These are phyloP conservation scores for Urechis unicinctus DNA, from an alignment of 2,888 invertebrate genomes.

Conservation along the genomic window DNA sequence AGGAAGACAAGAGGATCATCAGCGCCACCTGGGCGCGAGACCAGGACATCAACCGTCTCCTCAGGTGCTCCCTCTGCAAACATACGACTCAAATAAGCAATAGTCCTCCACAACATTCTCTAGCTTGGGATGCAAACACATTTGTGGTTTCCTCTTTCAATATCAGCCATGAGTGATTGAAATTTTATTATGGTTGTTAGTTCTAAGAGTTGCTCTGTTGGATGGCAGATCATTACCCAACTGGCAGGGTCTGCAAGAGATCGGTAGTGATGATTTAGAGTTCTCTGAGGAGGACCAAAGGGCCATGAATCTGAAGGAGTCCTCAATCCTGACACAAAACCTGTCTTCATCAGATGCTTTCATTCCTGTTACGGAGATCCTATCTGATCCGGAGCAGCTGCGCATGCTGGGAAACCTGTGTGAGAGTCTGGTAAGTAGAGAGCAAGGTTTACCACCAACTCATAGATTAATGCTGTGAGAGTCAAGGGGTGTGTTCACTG, in stretches of 20 bases:
- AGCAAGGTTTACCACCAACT: too few relatives aligned
- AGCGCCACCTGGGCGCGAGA: constrained; percentile 85
- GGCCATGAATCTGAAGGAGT: constrained; percentile 76
- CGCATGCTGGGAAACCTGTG: constrained; percentile 81
- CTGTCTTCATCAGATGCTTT: constrained; percentile 65
- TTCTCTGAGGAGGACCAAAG: constrained; percentile 72
- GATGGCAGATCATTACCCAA: constrained; percentile 60
- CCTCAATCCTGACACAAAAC: constrained; percentile 86
- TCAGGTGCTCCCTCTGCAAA: too few relatives aligned
- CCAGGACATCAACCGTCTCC: constrained; percentile 85
- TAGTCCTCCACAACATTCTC: too few relatives aligned
- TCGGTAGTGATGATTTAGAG: constrained; percentile 50
- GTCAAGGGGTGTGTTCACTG: too few relatives aligned
- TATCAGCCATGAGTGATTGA: neutral
- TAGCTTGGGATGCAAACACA: neutral
- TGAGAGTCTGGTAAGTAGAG: constrained; percentile 77
- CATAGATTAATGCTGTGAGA: too few relatives aligned
- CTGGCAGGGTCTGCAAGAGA: constrained; percentile 51
- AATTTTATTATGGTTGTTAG: neutral
- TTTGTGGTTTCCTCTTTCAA: neutral
- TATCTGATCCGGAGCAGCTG: constrained; percentile 75
- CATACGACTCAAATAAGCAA: too few relatives aligned
- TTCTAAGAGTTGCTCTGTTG: neutral
- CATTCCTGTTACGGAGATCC: constrained; percentile 75
- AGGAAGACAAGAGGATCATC: constrained; percentile 63